Evolutionary conservation across 2,888 invertebrate species (phyloP).

Genomic region (Ophraella communa): DNA sequence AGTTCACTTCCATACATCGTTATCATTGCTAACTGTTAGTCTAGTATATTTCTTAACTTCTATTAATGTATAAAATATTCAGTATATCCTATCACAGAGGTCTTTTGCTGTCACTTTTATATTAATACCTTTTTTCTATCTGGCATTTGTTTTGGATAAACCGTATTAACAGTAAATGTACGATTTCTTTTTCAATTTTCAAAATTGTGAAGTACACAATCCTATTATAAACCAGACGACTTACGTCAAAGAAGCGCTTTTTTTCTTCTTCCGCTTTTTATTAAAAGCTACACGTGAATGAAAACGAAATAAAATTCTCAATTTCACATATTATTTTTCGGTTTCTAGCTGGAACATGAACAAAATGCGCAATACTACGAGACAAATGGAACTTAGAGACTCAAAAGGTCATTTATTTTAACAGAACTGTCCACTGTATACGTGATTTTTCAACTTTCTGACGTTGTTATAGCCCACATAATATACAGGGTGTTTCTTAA

Average conservation of each 20-base stretch:
- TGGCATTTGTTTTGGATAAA: too few species aligned
- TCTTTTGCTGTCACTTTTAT: too few species aligned
- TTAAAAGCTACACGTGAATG: slow-evolving; percentile 13
- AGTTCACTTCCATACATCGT: too few species aligned
- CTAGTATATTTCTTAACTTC: too few species aligned
- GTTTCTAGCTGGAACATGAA: slow-evolving; percentile 18
- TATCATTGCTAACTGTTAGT: too few species aligned
- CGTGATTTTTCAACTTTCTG: slow-evolving; percentile 29
- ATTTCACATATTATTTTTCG: slow-evolving; percentile 26
- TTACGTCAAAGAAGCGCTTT: slow-evolving; percentile 7
- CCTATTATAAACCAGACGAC: neutral
- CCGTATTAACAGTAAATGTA: too few species aligned
- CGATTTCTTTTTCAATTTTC: too few species aligned
- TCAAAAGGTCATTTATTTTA: slow-evolving; percentile 33
- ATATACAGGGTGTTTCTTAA: neutral
- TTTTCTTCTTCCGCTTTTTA: neutral
- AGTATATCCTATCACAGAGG: too few species aligned
- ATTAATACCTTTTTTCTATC: too few species aligned
- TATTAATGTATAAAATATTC: too few species aligned
- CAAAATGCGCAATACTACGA: slow-evolving; percentile 23
- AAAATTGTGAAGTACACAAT: neutral
- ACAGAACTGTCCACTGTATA: slow-evolving; percentile 22
- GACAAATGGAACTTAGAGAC: slow-evolving; percentile 31
- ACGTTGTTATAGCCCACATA: slow-evolving; percentile 17
- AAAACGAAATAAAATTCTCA: slow-evolving; percentile 21